phyloP scores from a whole-genome alignment of 2,113 vertebrate genomes.

The Alethe diademata region DNA sequence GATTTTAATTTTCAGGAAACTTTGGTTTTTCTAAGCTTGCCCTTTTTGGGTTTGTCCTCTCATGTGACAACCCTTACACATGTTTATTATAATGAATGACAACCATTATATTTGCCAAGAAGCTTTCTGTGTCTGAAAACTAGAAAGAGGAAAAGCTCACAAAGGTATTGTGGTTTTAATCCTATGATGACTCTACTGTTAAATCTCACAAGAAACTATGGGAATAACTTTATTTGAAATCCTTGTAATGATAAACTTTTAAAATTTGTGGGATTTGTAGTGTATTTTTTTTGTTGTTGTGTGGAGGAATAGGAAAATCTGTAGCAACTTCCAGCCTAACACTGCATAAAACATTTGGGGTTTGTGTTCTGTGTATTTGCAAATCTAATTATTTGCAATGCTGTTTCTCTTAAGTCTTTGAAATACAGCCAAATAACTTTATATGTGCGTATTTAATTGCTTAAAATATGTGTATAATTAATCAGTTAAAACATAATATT shows the following conservation, averaged over 20 bases:
- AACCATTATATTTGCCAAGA: neutral
- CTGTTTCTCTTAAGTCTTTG: neutral
- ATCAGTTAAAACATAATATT: neutral
- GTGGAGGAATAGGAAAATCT: neutral
- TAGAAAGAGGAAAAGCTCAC: neutral
- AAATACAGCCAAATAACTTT: neutral
- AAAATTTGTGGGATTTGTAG: neutral
- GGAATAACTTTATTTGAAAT: neutral
- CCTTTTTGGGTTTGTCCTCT: neutral
- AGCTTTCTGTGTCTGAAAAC: neutral
- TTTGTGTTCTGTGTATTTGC: neutral
- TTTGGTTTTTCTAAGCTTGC: neutral
- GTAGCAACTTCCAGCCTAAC: neutral
- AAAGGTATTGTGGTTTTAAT: neutral
- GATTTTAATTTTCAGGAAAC: neutral
- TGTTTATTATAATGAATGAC: neutral
- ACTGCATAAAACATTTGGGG: neutral
- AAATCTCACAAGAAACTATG: neutral
- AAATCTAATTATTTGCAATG: neutral
- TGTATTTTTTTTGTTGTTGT: neutral
- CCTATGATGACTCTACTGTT: neutral
- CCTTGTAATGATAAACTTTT: neutral
- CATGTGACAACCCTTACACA: neutral
- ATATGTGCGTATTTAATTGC: neutral
- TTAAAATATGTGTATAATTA: neutral